A percentile compares a stretch with the other conserved stretches of the same genome.
phyloP scores from a whole-genome alignment of 2,797 vertebrate species.

The Megaceryle alcyon region DNA sequence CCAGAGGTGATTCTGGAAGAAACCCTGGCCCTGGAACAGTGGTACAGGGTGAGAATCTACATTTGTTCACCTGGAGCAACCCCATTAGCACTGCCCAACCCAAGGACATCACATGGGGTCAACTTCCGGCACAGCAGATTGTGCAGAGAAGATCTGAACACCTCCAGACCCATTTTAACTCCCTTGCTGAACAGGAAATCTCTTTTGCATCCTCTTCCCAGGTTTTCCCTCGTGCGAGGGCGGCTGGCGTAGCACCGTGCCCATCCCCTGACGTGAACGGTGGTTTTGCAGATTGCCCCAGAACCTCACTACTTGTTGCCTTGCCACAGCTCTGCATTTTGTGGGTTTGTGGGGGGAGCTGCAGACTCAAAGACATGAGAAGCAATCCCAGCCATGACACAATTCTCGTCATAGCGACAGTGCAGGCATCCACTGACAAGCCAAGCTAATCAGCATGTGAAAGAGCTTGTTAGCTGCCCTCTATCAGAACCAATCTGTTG shows the following conservation, averaged over 20 bases:
- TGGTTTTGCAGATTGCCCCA: background rate
- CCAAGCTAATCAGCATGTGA: background rate
- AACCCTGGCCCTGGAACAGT: background rate
- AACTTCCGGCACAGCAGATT: background rate
- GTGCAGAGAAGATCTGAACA: background rate
- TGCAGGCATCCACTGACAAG: background rate
- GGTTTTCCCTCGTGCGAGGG: rapidly evolving
- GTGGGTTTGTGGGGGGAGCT: background rate
- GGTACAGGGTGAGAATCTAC: background rate
- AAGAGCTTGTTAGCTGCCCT: background rate
- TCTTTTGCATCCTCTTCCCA: background rate
- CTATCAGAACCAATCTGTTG: background rate
- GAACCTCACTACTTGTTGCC: background rate
- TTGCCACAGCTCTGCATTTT: background rate
- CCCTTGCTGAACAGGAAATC: background rate
- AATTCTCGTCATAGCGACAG: rapidly evolving
- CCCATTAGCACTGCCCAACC: background rate
- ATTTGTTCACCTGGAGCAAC: background rate
- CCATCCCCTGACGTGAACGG: rapidly evolving
- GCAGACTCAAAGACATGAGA: background rate
- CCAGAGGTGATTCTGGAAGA: background rate
- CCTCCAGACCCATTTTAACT: background rate
- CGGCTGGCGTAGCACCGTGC: background rate
- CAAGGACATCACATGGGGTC: background rate
- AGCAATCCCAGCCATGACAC: background rate